Base-by-base conservation (phyloP, 1,140 invertebrate genomes). In the Homarus americanus region DNA sequence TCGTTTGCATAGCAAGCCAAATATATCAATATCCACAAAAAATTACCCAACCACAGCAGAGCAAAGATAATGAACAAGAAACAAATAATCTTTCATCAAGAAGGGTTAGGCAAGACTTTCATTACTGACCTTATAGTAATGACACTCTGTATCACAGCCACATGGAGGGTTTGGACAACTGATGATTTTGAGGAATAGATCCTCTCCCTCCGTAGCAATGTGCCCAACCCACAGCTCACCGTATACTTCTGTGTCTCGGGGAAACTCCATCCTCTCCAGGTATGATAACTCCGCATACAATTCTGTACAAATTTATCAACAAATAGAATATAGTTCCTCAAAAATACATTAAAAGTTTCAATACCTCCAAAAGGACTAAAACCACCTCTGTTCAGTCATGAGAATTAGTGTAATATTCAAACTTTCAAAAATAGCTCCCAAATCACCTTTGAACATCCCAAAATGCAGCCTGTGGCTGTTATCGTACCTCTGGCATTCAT, bases 101-200 rank as follows among this genome's bases (percentile, higher is more conserved):
- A 17, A 49, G 44, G 44, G 44, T 4, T 49, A 9, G 44, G 44
- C 44, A 10, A 49, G 44, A 10, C 44, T 49, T 9, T 9, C 17
- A 49, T 32, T 83, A 41, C 69, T 34, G 7, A 85, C 83, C 83
- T 75, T 53, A 34, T 73, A 85, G 72, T 85, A 85, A 32, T 75
- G 44, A 32, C 69, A 75, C 38, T 85, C 69, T 17, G 41, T 17
- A 34, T 75, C 32, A 32, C 83, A 85, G 66, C 69, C 69, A 75
- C 83, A 85, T 32, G 32, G 66, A 9, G 44, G 36, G 17, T 38
- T 40, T 20, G 40, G 83, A 28, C 83, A 85, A 10, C 58, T 85
- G 4, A 58, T 75, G 7, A 85, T 75, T 34, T 75, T 85, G 1
- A 85, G 69, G 36, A 44, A 72, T 0, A 17, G 83, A 9, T 69